Conservation (phyloP, 92 coral and sea anemone species). For the Epizoanthus ramosus region DNA sequence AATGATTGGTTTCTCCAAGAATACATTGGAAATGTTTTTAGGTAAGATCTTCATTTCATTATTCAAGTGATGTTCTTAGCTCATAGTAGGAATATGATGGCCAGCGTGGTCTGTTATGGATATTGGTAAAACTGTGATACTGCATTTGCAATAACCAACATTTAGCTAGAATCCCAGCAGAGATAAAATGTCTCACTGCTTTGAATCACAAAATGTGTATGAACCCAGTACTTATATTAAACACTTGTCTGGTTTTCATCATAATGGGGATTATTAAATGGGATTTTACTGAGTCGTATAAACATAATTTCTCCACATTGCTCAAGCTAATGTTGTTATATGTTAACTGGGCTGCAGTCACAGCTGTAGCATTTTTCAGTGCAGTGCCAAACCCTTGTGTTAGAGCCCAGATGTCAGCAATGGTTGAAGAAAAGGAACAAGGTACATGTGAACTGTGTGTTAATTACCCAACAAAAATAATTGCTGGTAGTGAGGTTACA, state of each 20-base stretch:
- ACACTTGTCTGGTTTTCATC: too few relatives aligned
- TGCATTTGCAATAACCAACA: too few relatives aligned
- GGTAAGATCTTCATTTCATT: constrained; percentile 49
- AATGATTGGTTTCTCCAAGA: constrained; percentile 87
- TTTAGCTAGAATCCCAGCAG: too few relatives aligned
- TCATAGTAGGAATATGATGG: too few relatives aligned
- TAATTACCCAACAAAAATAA: background rate
- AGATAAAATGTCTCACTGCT: too few relatives aligned
- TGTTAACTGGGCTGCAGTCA: constrained; percentile 47
- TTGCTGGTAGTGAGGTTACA: background rate
- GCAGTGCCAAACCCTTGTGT: constrained; percentile 90
- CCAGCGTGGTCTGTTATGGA: too few relatives aligned
- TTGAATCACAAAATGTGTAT: too few relatives aligned
- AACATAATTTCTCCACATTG: background rate
- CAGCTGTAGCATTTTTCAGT: constrained; percentile 68
- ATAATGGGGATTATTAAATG: too few relatives aligned
- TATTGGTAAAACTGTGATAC: too few relatives aligned
- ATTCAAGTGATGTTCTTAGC: background rate
- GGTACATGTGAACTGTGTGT: constrained; percentile 57
- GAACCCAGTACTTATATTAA: too few relatives aligned
- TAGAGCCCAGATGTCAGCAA: constrained; percentile 82
- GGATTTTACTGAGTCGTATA: too few relatives aligned
- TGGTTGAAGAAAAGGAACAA: constrained; percentile 84
- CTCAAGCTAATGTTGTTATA: background rate
- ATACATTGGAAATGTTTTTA: constrained; percentile 79